phyloP scores from a whole-genome alignment of 2,888 invertebrate genomes.

The Heliconius ismenius region DNA sequence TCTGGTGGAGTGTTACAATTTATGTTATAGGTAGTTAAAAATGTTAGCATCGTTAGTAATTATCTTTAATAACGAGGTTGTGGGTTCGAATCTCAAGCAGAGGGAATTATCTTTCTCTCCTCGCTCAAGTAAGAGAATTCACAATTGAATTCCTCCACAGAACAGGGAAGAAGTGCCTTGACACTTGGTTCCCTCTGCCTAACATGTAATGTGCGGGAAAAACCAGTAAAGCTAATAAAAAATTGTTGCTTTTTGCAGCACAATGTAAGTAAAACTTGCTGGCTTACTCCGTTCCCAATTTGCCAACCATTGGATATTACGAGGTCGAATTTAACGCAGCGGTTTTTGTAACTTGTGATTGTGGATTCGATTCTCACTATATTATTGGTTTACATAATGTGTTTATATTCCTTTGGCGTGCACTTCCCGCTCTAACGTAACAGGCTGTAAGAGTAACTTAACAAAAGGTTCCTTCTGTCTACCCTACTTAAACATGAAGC shows the following conservation, averaged over 20 bases:
- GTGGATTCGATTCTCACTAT: neutral
- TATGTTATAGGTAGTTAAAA: constrained; percentile 18
- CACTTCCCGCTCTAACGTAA: neutral
- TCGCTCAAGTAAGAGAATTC: too few species aligned
- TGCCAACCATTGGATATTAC: too few species aligned
- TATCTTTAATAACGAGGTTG: neutral
- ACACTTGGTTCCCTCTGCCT: neutral
- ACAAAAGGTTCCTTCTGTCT: neutral
- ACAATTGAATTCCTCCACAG: too few species aligned
- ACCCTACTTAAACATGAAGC: neutral
- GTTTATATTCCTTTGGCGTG: neutral
- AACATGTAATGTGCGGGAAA: neutral
- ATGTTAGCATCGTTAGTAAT: neutral
- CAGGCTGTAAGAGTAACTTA: neutral
- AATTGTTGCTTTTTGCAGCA: too few species aligned
- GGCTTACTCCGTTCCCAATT: too few species aligned
- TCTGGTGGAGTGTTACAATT: constrained; percentile 43
- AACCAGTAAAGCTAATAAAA: neutral
- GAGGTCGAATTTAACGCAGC: too few species aligned
- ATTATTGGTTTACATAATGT: neutral
- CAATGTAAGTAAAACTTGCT: too few species aligned
- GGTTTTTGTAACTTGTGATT: neutral
- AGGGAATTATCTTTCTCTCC: neutral
- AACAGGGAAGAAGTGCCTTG: neutral
- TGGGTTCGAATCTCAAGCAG: neutral